Percentiles rank a stretch among this genome's conserved stretches.
Evolutionary conservation across 2,888 invertebrate species (phyloP).

Genomic region (Selenia dentaria): DNA sequence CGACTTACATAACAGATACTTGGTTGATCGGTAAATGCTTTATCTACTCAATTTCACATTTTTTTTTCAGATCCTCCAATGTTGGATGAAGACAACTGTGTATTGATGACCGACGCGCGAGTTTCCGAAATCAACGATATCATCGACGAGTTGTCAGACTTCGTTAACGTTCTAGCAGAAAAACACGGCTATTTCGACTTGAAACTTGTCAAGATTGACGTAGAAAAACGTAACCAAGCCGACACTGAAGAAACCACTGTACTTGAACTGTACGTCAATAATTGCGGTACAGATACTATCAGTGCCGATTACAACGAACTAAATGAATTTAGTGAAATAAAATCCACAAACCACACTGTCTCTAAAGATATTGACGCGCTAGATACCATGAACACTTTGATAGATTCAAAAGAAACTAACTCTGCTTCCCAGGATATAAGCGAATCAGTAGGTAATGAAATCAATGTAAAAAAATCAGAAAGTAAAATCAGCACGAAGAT

Average conservation of each 20-base stretch:
- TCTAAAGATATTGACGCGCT: not conserved
- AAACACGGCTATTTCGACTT: not conserved
- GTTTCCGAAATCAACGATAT: conserved; percentile 1
- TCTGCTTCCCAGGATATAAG: not conserved
- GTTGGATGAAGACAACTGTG: not conserved
- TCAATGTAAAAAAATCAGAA: not conserved
- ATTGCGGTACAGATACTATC: not conserved
- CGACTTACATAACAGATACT: no score
- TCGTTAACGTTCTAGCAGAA: not conserved
- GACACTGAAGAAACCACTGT: not conserved
- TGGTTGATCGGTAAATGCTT: no score
- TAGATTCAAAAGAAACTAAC: not conserved
- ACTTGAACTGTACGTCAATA: conserved; percentile 1
- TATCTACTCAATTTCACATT: no score
- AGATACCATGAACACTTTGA: not conserved
- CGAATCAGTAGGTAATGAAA: not conserved
- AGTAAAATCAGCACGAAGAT: no score
- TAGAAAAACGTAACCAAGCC: not conserved
- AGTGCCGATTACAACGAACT: not conserved
- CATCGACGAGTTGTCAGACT: not conserved
- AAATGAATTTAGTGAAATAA: not conserved
- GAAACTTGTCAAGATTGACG: not conserved
- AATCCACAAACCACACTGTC: not conserved
- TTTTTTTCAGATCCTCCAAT: not conserved
- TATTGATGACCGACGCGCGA: not conserved